Base-by-base conservation (phyloP, 2,888 invertebrate species). In the Zaprionus lineosus region DNA sequence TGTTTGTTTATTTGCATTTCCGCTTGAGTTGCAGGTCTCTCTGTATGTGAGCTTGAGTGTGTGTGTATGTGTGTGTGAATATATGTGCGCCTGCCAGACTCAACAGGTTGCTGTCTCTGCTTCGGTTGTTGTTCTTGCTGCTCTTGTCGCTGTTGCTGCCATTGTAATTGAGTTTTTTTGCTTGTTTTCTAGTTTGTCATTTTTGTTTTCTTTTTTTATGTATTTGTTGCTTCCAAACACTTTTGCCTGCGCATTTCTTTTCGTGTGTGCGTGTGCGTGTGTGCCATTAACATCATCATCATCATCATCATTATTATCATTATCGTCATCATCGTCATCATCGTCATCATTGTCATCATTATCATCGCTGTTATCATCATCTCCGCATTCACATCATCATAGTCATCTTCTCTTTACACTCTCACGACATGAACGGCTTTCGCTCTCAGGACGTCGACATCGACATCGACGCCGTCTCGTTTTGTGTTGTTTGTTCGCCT, bases 1-100 rank as follows among this genome's bases (percentile, higher is more conserved):
- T 82, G 83, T 84, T 86, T 82, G 86, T 82, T 82, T 82, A 82
- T 86, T 82, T 82, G 82, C 82, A 82, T 82, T 82, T 84, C 85
- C 82, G 86, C 86, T 70, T 86, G 86, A 82, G 67, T 69, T 82
- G 81, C 81, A 82, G 67, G 65, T 62, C 66, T 62, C 70, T 60
- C 62, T 44, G 14, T 46, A 7, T 46, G 19, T 55, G 29, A 31
- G 19, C 43, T 47, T 48, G 15, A 51, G 26, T 50, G 37, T 48
- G 15, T 60, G 26, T 51, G 51, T 65, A 39, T 60, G 55, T 34
- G 52, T 41, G 66, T 43, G 52, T 63, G n/a, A n/a, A n/a, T 51
- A 48, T 65, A 39, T 60, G 55, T 34, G 52, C 39, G 66, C 40
- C 50, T 63, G 60, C 29, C 24, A 46, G 50, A 44, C 65, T 81